Evolutionary conservation across 2,113 vertebrate genomes (phyloP), one percentile per base, ranked within the genome.

Genomic region (Rattus rattus): DNA sequence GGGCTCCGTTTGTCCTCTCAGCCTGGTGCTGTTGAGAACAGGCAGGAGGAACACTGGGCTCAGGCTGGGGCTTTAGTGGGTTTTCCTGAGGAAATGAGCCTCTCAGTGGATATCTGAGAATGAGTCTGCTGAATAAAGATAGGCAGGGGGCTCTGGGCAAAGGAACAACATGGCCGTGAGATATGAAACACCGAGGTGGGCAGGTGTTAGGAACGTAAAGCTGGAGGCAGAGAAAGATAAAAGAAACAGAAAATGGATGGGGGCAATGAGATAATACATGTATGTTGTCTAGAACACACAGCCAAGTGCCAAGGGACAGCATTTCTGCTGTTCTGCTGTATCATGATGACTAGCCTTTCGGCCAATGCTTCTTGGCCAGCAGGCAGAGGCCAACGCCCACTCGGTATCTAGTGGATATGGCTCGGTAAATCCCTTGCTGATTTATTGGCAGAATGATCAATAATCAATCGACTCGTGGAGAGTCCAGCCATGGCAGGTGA

Each of bases 361-460:
- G 63, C 63, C 67, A 52, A 87, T 33, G 63, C 43, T 69, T 69
- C 30, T 69, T 52, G 90, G 56, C 84, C 86, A 88, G 76, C 36
- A 84, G 89, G 70, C 59, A 92, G 70, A 72, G 67, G 59, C 47
- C 52, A 92, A 43, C 36, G 59, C 92, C 90, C 91, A 83, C 88
- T 81, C 75, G 88, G 94, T 52, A 63, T 89, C 91, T 36, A 85
- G 88, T 90, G 89, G 97, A 87, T 91, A 90, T 61, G 92, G 54
- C 61, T 95, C 63, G n/a, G 92, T 97, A 95, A 94, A 92, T 95
- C 85, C 92, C 86, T 94, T 6, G 36, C 69, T 87, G 77, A 92
- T 81, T 96, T 97, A 97, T 94, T 89, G 97, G 86, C 95, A 97
- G 93, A 28, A 54, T 30, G 56, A 96, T 95, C 95, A 91, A 97